Percentiles rank a stretch among this genome's conserved stretches.
Conservation (phyloP, 1,140 invertebrate species). For the Delia radicum region DNA sequence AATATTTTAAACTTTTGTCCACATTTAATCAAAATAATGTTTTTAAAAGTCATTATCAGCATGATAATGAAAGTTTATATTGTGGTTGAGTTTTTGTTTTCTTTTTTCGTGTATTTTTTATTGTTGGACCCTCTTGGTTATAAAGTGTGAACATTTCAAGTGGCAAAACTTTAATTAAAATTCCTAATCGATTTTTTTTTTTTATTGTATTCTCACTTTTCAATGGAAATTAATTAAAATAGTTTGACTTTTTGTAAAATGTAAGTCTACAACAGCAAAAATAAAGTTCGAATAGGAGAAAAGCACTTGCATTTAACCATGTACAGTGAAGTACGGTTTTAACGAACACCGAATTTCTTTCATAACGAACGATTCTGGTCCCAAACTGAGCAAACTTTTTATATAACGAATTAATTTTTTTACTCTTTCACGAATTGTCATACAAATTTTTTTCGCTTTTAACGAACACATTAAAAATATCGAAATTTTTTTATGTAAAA, state of each 20-base stretch:
- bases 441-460: too few species aligned
- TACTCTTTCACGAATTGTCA: not conserved
- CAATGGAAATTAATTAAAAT: slow-evolving; percentile 54
- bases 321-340: too few species aligned
- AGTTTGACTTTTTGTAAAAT: slow-evolving; percentile 36
- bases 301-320: not conserved
- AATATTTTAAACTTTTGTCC: not conserved
- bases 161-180: slow-evolving; percentile 55
- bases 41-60: not conserved
- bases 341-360: too few species aligned
- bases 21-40: not conserved
- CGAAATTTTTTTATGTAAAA: too few species aligned
- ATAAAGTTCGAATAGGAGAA: slow-evolving; percentile 7
- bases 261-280: not conserved
- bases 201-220: slow-evolving; percentile 32
- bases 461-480: too few species aligned
- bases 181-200: slow-evolving; percentile 53
- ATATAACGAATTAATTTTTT: too few species aligned
- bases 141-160: slow-evolving; percentile 19
- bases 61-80: not conserved
- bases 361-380: too few species aligned
- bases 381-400: not conserved
- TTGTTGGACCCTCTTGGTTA: not conserved
- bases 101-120: not conserved
- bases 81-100: not conserved